phyloP scores from a whole-genome alignment of 2,113 vertebrate genomes.

The Cinclus cinclus region DNA sequence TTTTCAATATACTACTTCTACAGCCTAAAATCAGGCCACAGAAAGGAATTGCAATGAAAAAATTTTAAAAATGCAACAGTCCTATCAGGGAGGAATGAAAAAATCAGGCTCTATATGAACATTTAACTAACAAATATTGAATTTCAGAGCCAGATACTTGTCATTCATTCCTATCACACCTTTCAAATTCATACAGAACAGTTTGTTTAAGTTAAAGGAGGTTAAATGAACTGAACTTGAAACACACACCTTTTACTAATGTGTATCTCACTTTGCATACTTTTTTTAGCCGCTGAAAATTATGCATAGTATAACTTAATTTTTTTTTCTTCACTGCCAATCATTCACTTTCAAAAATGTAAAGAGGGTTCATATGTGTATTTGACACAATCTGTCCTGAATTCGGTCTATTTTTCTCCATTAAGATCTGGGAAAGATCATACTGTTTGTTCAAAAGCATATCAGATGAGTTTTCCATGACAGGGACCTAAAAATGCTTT shows the following conservation, averaged over 20 bases:
- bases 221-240: neutral
- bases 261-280: neutral
- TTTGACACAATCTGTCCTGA: neutral
- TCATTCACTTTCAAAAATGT: neutral
- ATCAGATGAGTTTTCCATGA: neutral
- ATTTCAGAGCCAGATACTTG: neutral
- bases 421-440: neutral
- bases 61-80: neutral
- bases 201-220: neutral
- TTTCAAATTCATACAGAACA: neutral
- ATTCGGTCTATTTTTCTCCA: neutral
- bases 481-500: neutral
- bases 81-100: neutral
- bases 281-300: neutral
- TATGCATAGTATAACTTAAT: neutral
- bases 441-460: neutral
- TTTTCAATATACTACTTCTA: neutral
- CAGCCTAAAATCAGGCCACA: neutral
- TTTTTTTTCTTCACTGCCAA: neutral
- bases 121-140: neutral
- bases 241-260: neutral
- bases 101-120: neutral
- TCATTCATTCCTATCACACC: neutral
- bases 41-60: neutral
- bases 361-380: neutral